Evolutionary conservation across 2,888 invertebrate species (phyloP), one percentile per base, ranked within the genome.

Genomic region (Amphipoea lucens): DNA sequence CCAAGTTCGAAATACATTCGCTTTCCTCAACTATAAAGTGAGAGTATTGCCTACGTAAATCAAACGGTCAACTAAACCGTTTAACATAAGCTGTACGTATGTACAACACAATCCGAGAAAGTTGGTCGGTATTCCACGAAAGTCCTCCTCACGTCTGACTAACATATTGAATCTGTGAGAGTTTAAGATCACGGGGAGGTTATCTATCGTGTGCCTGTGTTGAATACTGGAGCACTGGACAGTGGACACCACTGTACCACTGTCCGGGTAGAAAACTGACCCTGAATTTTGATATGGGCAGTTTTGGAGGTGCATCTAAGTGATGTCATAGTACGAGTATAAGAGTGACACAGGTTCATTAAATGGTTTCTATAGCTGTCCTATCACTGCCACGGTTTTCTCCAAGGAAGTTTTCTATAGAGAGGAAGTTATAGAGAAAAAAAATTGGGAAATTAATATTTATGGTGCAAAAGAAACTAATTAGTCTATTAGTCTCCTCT

Each of bases 91-190:
- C 40, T 70, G 70, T 76, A 79, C 29, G 69, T 74, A 63, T 11
- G 63, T 79, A 83, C 57, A 54, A 63, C 48, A 86, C 72, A 75
- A 74, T 74, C 62, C 71, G 81, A 81, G 88, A 88, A 88, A 88
- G 88, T 88, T 74, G 29, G 72, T 87, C 75, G 76, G 88, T 88
- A 88, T 88, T 88, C 83, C 63, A 83, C 71, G 84, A 86, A 78
- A 83, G 86, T 87, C 76, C 78, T 66, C 65, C 70, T 40, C 79
- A 79, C 78, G 84, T 84, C 77, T 79, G 78, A 82, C 82, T 86
- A 84, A 89, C 87, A 86, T 88, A 89, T 89, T 89, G 87, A 91
- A 91, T 90, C 89, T 89, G 88, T 81, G 88, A 88, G 79, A 89
- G 87, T 86, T 87, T 87, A 85, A 90, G 92, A 90, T 90, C 90